Conservation (phyloP, 35 echinoderm and acorn worm species). For the Ophiothrix spiculata region DNA sequence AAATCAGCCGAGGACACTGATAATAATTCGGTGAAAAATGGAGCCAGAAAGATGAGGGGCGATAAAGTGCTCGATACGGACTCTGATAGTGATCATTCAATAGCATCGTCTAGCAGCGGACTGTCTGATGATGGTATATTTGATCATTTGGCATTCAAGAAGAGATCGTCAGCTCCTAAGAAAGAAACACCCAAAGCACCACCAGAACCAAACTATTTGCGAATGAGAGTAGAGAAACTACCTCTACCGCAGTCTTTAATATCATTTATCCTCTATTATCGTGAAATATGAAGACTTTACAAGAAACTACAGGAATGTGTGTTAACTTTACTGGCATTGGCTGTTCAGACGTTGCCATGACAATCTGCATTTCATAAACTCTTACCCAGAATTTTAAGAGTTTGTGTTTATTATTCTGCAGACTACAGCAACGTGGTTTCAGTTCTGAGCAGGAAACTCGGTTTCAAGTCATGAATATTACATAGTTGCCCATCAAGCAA, state of each 20-base stretch:
- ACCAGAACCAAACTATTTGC: conserved; percentile 62
- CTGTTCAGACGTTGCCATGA: no score
- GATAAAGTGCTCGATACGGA: conserved; percentile 31
- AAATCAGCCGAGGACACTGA: conserved; percentile 1
- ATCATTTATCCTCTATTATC: conserved; percentile 73
- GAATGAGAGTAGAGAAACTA: conserved; percentile 66
- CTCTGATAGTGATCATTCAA: conserved; percentile 28
- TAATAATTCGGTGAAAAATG: neutral
- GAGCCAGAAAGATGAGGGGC: neutral
- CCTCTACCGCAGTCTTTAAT: conserved; percentile 75
- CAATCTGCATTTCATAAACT: no score
- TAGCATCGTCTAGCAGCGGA: conserved; percentile 46
- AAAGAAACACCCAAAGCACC: conserved; percentile 25
- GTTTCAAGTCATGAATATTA: no score
- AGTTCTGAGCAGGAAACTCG: no score
- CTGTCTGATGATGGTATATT: conserved; percentile 75
- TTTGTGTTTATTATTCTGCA: no score
- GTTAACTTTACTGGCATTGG: no score
- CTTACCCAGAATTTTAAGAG: no score
- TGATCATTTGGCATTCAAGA: conserved; percentile 57
- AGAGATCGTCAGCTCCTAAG: conserved; percentile 8
- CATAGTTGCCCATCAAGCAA: no score
- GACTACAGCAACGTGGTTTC: no score
- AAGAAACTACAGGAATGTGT: no score
- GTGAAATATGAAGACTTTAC: conserved; percentile 49